Evolutionary conservation across 2,113 vertebrate species (phyloP).

Genomic region (Dicrurus megarhynchus): DNA sequence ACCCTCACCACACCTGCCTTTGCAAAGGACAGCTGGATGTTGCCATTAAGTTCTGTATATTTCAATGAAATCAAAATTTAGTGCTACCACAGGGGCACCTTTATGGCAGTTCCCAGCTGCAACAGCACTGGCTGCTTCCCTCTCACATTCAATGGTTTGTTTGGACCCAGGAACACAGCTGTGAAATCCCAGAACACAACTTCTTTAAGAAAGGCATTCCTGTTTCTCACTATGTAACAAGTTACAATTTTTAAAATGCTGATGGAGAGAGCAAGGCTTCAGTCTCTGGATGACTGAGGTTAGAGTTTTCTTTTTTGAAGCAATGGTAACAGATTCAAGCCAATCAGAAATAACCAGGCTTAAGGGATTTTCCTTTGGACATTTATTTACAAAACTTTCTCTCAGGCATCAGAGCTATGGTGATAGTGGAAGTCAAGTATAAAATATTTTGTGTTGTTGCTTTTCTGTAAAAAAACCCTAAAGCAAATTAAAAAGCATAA

Average conservation of each 20-base stretch:
- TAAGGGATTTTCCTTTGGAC: neutral
- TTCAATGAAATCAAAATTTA: neutral
- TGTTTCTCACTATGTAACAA: neutral
- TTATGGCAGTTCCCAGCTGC: neutral
- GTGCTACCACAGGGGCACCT: neutral
- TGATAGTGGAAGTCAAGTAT: neutral
- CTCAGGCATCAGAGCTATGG: neutral
- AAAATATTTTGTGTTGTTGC: neutral
- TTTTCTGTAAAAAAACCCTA: neutral
- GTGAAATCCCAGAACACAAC: neutral
- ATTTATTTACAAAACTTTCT: neutral
- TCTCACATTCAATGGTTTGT: neutral
- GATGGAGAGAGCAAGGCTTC: neutral
- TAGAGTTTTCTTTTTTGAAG: neutral
- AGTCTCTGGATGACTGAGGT: neutral
- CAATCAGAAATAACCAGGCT: neutral
- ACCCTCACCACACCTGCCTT: neutral
- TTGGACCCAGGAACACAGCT: neutral
- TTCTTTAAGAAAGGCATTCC: neutral
- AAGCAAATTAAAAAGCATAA: neutral
- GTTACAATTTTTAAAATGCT: neutral
- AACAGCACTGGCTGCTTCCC: neutral
- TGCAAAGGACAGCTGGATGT: neutral
- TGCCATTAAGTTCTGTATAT: neutral
- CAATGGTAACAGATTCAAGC: neutral